Conservation (phyloP, 2,888 invertebrate genomes). For the Eupithecia vulgata region DNA sequence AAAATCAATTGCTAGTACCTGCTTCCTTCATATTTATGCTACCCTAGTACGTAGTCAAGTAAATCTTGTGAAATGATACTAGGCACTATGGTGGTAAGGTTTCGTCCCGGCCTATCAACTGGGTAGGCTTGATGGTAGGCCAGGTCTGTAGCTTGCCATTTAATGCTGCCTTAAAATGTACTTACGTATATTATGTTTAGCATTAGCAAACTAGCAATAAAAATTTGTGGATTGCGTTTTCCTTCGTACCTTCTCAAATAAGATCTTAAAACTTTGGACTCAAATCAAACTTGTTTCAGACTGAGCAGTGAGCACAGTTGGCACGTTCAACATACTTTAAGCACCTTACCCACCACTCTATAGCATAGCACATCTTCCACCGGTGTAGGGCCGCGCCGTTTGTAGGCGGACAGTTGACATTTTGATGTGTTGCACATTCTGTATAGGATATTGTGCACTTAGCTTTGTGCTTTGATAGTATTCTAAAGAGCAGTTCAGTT, state of each 20-base stretch:
- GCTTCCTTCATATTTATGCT: too few species aligned
- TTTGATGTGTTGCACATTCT: slow-evolving; percentile 54
- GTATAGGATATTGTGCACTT: slow-evolving; percentile 45
- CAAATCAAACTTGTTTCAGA: too few species aligned
- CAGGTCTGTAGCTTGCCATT: too few species aligned
- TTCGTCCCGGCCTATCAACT: too few species aligned
- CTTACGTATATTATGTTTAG: background rate
- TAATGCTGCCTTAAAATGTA: background rate
- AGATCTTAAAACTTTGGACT: background rate
- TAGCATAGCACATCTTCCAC: slow-evolving; percentile 21
- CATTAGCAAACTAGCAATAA: too few species aligned
- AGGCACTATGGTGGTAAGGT: too few species aligned
- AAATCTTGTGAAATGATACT: too few species aligned
- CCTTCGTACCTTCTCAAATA: background rate
- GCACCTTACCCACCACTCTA: background rate
- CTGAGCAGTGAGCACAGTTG: slow-evolving; percentile 2
- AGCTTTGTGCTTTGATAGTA: slow-evolving; percentile 32
- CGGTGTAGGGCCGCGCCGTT: slow-evolving; percentile 34
- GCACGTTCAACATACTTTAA: background rate
- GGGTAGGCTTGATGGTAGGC: too few species aligned
- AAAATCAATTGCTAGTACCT: too few species aligned
- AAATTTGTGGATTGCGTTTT: too few species aligned
- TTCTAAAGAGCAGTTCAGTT: slow-evolving; percentile 26
- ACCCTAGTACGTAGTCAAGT: too few species aligned
- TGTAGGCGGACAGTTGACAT: slow-evolving; percentile 59